Evolutionary conservation across 1,140 invertebrate genomes (phyloP).

Genomic region (Drosophila insularis): DNA sequence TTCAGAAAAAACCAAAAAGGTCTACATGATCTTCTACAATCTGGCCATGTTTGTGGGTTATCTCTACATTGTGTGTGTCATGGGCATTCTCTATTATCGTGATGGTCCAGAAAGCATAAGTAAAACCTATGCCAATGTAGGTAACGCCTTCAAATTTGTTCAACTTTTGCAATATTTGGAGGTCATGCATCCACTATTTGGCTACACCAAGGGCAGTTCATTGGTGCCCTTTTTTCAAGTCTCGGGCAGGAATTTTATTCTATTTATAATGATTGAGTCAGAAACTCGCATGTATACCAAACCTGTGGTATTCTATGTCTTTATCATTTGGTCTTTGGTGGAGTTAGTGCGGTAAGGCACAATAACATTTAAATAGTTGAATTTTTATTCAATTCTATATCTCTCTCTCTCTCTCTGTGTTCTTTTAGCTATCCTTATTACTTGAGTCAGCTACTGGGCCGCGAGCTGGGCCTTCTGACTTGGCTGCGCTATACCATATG

Average conservation of each 20-base stretch:
- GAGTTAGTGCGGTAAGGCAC: constrained; percentile 89
- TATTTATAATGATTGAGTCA: constrained; percentile 92
- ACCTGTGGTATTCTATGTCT: constrained; percentile 93
- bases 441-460: constrained; percentile 90
- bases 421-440: constrained; percentile 93
- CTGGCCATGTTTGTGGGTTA: constrained; percentile 95
- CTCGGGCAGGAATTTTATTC: constrained; percentile 89
- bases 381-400: not conserved
- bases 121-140: constrained; percentile 89
- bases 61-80: constrained; percentile 89
- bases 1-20: constrained; percentile 90
- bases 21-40: constrained; percentile 95
- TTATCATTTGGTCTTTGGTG: constrained; percentile 90
- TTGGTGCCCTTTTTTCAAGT: constrained; percentile 88
- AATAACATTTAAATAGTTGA: not conserved
- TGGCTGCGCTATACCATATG: constrained; percentile 96
- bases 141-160: constrained; percentile 90
- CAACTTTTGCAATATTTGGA: constrained; percentile 93
- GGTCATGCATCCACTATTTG: constrained; percentile 94
- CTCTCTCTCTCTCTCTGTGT: constrained; percentile 1
- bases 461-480: constrained; percentile 90
- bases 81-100: constrained; percentile 89
- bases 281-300: constrained; percentile 94
- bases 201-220: constrained; percentile 90
- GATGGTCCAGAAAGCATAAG: constrained; percentile 89